A percentile compares a stretch with the other conserved stretches of the same genome.
Conservation (phyloP, 2,888 invertebrate genomes). For the Amaurobius ferox region DNA sequence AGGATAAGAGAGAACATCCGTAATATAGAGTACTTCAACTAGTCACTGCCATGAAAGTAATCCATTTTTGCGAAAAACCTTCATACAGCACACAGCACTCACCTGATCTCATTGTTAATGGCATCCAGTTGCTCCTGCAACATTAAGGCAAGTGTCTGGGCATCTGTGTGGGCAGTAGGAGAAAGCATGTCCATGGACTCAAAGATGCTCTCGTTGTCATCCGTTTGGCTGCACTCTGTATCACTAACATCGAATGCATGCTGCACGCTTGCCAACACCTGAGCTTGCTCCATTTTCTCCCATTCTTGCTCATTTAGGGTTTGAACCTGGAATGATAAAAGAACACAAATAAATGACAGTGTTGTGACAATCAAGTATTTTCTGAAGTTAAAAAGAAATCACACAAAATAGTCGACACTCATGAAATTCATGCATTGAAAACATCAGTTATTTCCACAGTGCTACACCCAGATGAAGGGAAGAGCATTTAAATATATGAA, state of each 20-base stretch:
- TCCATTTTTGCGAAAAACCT: too few species aligned
- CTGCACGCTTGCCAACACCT: slow-evolving; percentile 92
- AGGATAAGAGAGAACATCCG: too few species aligned
- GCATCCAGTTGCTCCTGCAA: slow-evolving; percentile 99
- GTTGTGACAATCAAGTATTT: too few species aligned
- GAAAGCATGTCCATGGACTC: slow-evolving; percentile 84
- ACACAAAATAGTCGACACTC: too few species aligned
- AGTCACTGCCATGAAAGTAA: too few species aligned
- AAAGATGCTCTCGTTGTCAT: slow-evolving; percentile 88
- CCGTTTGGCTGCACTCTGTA: slow-evolving; percentile 79
- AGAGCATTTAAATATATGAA: too few species aligned
- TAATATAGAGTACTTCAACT: too few species aligned
- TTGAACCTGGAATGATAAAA: slow-evolving; percentile 50
- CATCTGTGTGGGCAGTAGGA: slow-evolving; percentile 87
- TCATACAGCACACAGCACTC: not conserved
- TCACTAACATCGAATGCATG: slow-evolving; percentile 92
- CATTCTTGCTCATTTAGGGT: slow-evolving; percentile 82
- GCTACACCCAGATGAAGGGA: too few species aligned
- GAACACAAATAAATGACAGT: too few species aligned
- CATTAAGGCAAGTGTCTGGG: slow-evolving; percentile 98
- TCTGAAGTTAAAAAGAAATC: too few species aligned
- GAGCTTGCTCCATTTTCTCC: slow-evolving; percentile 91
- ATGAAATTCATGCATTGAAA: too few species aligned
- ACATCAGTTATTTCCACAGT: too few species aligned
- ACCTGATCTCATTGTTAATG: slow-evolving; percentile 97